These are phyloP conservation scores for Meriones psammophilus DNA, from an alignment of 2,797 vertebrate genomes.

Conservation along the genomic window DNA sequence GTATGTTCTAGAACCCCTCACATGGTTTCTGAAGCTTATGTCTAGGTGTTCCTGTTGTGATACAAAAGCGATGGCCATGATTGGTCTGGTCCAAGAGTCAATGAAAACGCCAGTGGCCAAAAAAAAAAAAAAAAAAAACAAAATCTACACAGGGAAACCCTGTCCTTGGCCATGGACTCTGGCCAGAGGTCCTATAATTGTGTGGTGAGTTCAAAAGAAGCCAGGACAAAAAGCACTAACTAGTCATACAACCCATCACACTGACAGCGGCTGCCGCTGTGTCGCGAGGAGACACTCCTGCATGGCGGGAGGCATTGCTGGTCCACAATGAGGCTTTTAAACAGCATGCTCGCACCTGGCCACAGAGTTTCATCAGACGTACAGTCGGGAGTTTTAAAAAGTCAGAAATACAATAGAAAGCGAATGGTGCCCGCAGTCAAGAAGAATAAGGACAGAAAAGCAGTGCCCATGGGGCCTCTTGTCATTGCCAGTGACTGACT, in stretches of 20 bases:
- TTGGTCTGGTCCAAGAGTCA: constrained; percentile 19
- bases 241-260: constrained; percentile 45
- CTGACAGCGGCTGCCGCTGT: neutral
- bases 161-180: constrained; percentile 13
- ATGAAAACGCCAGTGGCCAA: constrained; percentile 11
- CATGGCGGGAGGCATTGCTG: neutral
- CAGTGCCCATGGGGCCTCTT: constrained; percentile 39
- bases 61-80: neutral
- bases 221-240: constrained; percentile 57
- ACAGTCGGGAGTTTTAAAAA: constrained; percentile 58
- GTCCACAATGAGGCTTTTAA: constrained; percentile 64
- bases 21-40: constrained; percentile 38
- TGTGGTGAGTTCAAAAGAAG: constrained; percentile 63
- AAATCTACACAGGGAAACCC: constrained; percentile 43
- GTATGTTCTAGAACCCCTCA: constrained; percentile 30
- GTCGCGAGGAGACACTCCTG: constrained; percentile 3
- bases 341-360: neutral
- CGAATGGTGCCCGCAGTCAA: constrained; percentile 50
- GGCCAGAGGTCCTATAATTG: constrained; percentile 29
- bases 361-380: constrained; percentile 52
- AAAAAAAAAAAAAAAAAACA: neutral
- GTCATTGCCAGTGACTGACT: constrained; percentile 37
- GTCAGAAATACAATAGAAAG: constrained; percentile 64
- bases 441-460: constrained; percentile 63
- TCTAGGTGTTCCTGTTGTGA: constrained; percentile 3